A percentile compares a stretch with the other conserved stretches of the same genome.
These are phyloP conservation scores for Noctilio leporinus DNA, from an alignment of 2,113 vertebrate species.

Conservation along the genomic window DNA sequence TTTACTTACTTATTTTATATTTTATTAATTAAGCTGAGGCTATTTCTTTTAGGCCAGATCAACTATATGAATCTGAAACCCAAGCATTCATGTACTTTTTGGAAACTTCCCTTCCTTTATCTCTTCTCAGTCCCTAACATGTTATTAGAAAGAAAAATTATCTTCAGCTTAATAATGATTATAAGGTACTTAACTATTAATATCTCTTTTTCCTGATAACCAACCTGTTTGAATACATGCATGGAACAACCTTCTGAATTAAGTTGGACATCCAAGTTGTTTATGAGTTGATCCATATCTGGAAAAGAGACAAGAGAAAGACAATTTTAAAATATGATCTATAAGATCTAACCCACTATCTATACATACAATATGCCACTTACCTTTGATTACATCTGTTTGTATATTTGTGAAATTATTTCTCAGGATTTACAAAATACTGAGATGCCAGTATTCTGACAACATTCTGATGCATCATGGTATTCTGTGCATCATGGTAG, in stretches of 20 bases:
- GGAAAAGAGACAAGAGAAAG: conserved; percentile 35
- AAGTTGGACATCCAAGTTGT: conserved; percentile 45
- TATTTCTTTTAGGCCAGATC: background rate
- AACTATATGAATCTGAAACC: background rate
- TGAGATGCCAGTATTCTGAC: background rate
- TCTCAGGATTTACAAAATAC: background rate
- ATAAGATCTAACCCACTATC: background rate
- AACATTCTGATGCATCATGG: background rate
- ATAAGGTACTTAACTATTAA: background rate
- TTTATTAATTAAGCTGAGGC: too few relatives aligned
- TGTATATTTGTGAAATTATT: background rate
- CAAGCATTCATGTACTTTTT: background rate
- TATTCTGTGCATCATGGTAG: background rate
- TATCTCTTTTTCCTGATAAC: conserved; percentile 29
- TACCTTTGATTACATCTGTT: background rate
- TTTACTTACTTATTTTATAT: too few relatives aligned
- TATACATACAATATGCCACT: background rate
- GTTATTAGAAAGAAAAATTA: background rate
- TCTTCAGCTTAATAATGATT: background rate
- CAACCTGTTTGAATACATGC: conserved; percentile 54
- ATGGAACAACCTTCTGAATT: conserved; percentile 44
- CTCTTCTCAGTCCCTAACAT: background rate
- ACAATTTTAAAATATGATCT: conserved; percentile 34
- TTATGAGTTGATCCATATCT: conserved; percentile 64
- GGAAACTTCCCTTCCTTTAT: background rate